These are phyloP conservation scores for Brachyptera putata DNA, from an alignment of 2,888 invertebrate genomes.

Conservation along the genomic window DNA sequence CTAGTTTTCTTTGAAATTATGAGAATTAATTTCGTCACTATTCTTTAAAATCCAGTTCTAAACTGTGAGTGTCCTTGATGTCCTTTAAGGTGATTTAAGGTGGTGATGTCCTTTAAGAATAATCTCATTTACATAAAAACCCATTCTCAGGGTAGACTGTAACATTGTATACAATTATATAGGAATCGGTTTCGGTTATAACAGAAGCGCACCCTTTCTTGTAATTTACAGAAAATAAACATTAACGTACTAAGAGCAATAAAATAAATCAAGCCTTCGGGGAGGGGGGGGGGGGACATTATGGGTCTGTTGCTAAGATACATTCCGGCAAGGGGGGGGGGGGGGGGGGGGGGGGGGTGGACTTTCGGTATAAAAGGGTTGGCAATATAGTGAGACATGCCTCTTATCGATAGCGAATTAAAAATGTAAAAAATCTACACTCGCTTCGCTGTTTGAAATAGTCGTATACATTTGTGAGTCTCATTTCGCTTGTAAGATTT, in stretches of 20 bases:
- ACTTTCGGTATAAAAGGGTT: conserved; percentile 21
- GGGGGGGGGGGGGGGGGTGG: background rate
- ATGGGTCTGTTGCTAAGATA: conserved; percentile 19
- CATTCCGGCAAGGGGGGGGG: conserved; percentile 21
- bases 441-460: too few species aligned
- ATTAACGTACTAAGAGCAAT: conserved; percentile 55
- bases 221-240: conserved; percentile 55
- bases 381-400: conserved; percentile 12
- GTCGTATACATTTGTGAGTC: too few species aligned
- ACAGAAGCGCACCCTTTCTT: conserved; percentile 49
- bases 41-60: too few species aligned
- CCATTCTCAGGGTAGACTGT: background rate
- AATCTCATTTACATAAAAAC: too few species aligned
- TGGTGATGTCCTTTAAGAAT: too few species aligned
- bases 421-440: conserved; percentile 8
- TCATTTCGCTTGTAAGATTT: too few species aligned
- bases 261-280: conserved; percentile 51
- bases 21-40: too few species aligned
- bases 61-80: too few species aligned
- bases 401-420: conserved; percentile 9
- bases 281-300: conserved; percentile 28
- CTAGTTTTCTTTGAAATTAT: too few species aligned
- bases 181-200: conserved; percentile 22
- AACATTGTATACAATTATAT: background rate
- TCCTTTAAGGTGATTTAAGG: too few species aligned